phyloP scores from a whole-genome alignment of 2,888 invertebrate genomes.

The Blomia tropicalis region DNA sequence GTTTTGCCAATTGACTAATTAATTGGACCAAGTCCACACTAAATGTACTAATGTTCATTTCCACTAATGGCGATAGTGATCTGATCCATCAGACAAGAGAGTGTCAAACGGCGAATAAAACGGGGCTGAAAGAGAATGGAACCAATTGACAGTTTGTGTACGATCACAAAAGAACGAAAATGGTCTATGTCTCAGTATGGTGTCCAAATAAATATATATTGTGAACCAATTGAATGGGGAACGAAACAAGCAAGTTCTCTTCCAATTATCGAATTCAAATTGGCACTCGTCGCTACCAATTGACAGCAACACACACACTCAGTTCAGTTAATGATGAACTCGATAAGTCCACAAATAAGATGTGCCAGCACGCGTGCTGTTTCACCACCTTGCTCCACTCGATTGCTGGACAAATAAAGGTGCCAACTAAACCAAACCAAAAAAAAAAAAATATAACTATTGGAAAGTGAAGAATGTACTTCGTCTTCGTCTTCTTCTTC shows the following conservation, averaged over 20 bases:
- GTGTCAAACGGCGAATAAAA: no score
- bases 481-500: no score
- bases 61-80: no score
- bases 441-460: no score
- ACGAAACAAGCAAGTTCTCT: neutral
- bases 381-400: no score
- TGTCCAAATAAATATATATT: neutral
- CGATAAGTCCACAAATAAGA: neutral
- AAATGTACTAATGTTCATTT: no score
- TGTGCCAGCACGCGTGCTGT: neutral
- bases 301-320: neutral
- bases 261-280: slow-evolving; percentile 13
- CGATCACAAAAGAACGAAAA: no score
- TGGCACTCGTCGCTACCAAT: neutral
- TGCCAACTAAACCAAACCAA: slow-evolving; percentile 4
- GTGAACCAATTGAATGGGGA: neutral
- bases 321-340: slow-evolving; percentile 6
- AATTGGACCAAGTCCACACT: no score
- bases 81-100: no score
- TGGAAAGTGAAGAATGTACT: no score
- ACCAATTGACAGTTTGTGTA: slow-evolving; percentile 6
- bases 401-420: slow-evolving; percentile 15
- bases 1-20: no score
- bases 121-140: no score
- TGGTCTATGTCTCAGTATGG: neutral